Evolutionary conservation across 2,888 invertebrate genomes (phyloP).

Genomic region (Harmothoe impar): DNA sequence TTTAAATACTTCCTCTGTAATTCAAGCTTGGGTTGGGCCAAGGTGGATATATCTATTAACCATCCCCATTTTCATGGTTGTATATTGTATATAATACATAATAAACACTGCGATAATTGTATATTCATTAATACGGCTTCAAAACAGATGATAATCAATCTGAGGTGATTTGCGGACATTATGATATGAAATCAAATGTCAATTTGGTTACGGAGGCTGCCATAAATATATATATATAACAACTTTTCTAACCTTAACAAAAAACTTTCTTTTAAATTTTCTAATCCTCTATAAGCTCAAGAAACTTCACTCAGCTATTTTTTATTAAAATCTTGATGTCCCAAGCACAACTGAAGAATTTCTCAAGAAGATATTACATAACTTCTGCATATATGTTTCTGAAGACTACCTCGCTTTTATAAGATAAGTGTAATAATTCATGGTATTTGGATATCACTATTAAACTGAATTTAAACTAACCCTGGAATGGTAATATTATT

Average conservation of each 20-base stretch:
- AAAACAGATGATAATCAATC: neutral
- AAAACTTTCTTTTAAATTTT: neutral
- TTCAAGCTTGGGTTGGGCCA: neutral
- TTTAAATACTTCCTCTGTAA: neutral
- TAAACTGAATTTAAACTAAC: no score
- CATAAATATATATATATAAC: neutral
- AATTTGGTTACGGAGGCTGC: no score
- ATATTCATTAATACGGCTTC: neutral
- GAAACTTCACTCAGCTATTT: no score
- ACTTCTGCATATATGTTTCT: no score
- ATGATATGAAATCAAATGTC: no score
- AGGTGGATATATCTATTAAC: neutral
- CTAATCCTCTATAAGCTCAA: neutral
- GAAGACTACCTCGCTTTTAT: slow-evolving; percentile 2
- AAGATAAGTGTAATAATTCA: neutral
- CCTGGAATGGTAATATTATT: no score
- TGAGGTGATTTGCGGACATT: neutral
- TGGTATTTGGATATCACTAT: neutral
- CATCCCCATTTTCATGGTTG: slow-evolving; percentile 28
- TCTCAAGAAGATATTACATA: no score
- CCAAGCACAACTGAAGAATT: neutral
- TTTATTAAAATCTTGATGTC: neutral
- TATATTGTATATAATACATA: slow-evolving; percentile 37
- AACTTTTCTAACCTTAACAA: neutral
- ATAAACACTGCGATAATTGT: slow-evolving; percentile 29